These are phyloP conservation scores for Philopotamus ludificatus DNA, from an alignment of 1,140 invertebrate genomes.

Conservation along the genomic window DNA sequence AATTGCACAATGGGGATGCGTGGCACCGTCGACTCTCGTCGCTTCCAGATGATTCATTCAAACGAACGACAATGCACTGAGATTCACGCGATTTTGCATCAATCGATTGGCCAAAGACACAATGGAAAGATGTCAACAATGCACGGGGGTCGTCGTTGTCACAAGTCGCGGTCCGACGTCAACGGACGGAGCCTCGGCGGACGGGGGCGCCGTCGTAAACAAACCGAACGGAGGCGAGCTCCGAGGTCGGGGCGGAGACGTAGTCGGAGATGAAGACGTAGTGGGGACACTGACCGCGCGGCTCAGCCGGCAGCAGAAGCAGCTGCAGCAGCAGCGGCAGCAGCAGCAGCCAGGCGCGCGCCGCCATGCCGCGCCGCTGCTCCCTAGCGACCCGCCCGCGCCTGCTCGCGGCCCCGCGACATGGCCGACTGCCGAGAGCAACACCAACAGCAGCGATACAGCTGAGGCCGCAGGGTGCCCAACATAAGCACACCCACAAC, in stretches of 20 bases:
- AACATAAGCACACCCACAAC: no score
- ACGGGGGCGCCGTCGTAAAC: background rate
- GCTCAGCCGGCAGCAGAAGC: constrained; percentile 56
- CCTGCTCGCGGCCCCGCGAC: background rate
- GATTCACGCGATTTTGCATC: no score
- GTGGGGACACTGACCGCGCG: constrained; percentile 54
- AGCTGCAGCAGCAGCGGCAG: constrained; percentile 56
- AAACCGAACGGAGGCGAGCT: background rate
- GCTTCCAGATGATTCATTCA: no score
- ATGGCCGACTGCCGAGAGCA: background rate
- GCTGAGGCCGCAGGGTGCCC: no score
- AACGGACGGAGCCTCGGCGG: no score
- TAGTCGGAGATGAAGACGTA: background rate
- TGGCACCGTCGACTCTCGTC: no score
- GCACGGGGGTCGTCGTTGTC: no score
- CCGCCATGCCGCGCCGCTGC: constrained; percentile 7
- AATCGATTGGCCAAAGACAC: no score
- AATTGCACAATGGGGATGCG: no score
- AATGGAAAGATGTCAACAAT: no score
- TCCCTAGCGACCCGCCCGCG: constrained; percentile 1
- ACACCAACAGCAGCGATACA: background rate
- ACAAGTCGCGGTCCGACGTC: no score
- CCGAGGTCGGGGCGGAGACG: background rate
- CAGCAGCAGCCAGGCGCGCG: constrained; percentile 58
- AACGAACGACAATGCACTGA: no score